Base-by-base conservation (phyloP, 2,888 invertebrate genomes). In the Piscicola geometra region DNA sequence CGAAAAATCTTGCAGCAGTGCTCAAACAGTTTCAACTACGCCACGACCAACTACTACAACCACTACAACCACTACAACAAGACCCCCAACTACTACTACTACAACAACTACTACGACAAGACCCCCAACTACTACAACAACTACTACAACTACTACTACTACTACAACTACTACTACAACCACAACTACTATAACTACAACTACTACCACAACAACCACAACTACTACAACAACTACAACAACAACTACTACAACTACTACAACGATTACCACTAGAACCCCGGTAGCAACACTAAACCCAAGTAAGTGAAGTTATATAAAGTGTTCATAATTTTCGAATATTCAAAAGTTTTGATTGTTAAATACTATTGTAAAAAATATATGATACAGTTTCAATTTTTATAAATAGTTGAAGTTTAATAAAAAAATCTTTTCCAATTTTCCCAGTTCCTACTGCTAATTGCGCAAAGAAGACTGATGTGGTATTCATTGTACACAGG, bases 121-220 rank as follows among this genome's bases (percentile, higher is more conserved):
- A 60, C 52, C 78, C 25, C 56, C 77, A 52, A 75, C 78, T 33
- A 76, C 78, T 33, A 68, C 78, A 30, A 76, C 77, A 56, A 76
- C 78, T 32, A 76, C 78, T 66, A 76, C 77, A 41, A 71, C 78
- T 64, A 75, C 77, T 60, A 69, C 77, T 47, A 76, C 76, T 21
- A 70, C 60, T 28, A 25, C 66, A 1, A 74, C 78, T 52, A 75
- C 77, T 60, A 71, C 77, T 32, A 74, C 78, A 35, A 70, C 76
- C 28, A 75, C 78, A 36, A 72, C 78, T 35, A 71, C 78, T 36
- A 72, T 77, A 0, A 71, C 78, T 67, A 78, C 76, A 15, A 67
- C 78, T 0, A 78, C 78, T 28, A 75, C 78, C 28, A 60, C 72
- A 67, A 69, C 78, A 33, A 76, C 78, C 15, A 76, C 78, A 12